These are phyloP conservation scores for Lobophora halterata DNA, from an alignment of 2,888 invertebrate genomes.

Conservation along the genomic window DNA sequence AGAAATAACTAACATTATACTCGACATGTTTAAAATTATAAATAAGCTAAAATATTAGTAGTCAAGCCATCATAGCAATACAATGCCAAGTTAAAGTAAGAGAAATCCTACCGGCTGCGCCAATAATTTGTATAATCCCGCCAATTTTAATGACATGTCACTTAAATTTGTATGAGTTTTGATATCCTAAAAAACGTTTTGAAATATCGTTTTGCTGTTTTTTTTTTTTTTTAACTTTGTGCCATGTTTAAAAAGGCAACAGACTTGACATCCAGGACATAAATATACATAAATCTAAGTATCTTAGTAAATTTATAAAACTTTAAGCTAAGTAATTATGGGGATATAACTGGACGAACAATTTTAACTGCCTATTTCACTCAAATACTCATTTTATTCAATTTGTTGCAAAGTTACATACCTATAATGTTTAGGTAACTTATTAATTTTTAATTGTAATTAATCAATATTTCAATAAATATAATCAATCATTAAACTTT, in stretches of 20 bases:
- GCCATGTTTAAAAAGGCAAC: not conserved
- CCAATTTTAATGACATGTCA: too few relatives aligned
- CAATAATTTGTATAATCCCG: too few relatives aligned
- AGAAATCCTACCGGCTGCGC: not conserved
- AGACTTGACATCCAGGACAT: too few relatives aligned
- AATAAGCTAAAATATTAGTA: conserved; percentile 2
- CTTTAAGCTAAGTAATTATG: too few relatives aligned
- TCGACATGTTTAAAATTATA: not conserved
- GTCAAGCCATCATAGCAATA: conserved; percentile 6
- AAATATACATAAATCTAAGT: too few relatives aligned
- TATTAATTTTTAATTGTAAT: conserved; percentile 39
- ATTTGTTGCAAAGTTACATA: conserved; percentile 20
- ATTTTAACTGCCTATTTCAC: conserved; percentile 12
- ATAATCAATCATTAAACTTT: conserved; percentile 26
- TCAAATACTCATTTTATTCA: conserved; percentile 31
- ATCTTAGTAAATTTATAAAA: too few relatives aligned
- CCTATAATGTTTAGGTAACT: conserved; percentile 30
- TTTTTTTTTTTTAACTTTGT: too few relatives aligned
- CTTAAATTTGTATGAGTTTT: too few relatives aligned
- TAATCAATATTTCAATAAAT: conserved; percentile 43
- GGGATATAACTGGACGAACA: conserved; percentile 2
- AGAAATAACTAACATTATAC: conserved; percentile 1
- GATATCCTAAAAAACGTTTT: too few relatives aligned
- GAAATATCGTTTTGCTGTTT: too few relatives aligned
- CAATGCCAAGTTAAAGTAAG: conserved; percentile 1